Percentiles rank a stretch among this genome's conserved stretches.
Evolutionary conservation across 2,888 invertebrate species (phyloP).

Genomic region (Hydraecia micacea): DNA sequence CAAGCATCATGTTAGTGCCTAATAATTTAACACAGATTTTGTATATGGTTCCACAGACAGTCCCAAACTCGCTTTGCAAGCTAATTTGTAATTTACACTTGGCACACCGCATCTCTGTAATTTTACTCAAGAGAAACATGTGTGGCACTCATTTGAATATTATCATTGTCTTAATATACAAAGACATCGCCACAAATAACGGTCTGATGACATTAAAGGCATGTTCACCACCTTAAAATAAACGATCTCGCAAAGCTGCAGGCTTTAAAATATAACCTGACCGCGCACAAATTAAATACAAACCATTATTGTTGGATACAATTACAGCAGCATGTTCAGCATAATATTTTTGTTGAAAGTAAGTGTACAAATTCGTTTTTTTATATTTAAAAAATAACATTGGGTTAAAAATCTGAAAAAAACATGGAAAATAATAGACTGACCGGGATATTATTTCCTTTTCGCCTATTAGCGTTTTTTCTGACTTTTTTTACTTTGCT

Average conservation of each 20-base stretch:
- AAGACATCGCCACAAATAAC: conserved; percentile 45
- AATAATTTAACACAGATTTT: conserved; percentile 7
- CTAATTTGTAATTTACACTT: conserved; percentile 41
- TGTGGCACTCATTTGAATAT: conserved; percentile 55
- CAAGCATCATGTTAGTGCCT: neutral
- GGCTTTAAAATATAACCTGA: conserved; percentile 43
- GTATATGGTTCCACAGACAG: neutral
- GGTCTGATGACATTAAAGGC: conserved; percentile 24
- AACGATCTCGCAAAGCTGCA: conserved; percentile 34
- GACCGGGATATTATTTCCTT: neutral
- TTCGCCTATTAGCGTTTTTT: neutral
- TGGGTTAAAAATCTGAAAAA: neutral
- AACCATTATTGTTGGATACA: conserved; percentile 32
- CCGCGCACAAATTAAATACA: conserved; percentile 39
- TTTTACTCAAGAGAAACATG: conserved; percentile 48
- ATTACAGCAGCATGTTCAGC: conserved; percentile 25
- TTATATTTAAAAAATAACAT: neutral
- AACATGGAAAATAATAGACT: neutral
- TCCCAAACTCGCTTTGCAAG: neutral
- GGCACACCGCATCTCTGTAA: conserved; percentile 27
- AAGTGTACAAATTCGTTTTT: conserved; percentile 21
- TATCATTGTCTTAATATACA: conserved; percentile 51
- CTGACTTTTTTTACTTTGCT: neutral
- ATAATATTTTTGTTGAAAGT: conserved; percentile 20
- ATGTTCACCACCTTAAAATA: conserved; percentile 34